These are phyloP conservation scores for Apomyelois bistriatella DNA, from an alignment of 2,888 invertebrate genomes.

Conservation along the genomic window DNA sequence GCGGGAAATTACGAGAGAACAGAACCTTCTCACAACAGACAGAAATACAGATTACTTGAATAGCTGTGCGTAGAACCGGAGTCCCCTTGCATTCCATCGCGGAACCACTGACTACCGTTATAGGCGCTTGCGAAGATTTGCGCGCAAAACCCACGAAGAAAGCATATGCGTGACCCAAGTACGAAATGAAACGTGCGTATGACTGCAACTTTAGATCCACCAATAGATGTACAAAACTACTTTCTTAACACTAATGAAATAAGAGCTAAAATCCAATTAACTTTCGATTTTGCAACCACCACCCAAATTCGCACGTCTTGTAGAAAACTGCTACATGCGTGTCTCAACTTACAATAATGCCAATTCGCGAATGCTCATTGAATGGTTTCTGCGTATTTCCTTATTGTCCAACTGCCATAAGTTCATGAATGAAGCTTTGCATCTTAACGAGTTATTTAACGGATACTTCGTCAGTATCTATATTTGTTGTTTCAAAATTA, in stretches of 20 bases:
- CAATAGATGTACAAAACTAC: conserved; percentile 22
- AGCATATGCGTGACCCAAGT: conserved; percentile 71
- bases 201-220: conserved; percentile 27
- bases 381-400: conserved; percentile 74
- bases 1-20: neutral
- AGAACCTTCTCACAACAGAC: neutral
- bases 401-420: conserved; percentile 60
- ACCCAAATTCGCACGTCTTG: conserved; percentile 31
- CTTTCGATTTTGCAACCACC: conserved; percentile 34
- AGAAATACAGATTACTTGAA: conserved; percentile 1
- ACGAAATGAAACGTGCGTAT: conserved; percentile 50
- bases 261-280: conserved; percentile 44
- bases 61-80: conserved; percentile 22
- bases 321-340: conserved; percentile 66
- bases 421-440: conserved; percentile 66
- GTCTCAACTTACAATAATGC: conserved; percentile 56
- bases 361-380: conserved; percentile 68
- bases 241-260: conserved; percentile 33
- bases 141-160: conserved; percentile 76
- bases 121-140: conserved; percentile 61
- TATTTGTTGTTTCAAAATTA: conserved; percentile 21
- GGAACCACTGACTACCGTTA: conserved; percentile 71
- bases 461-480: conserved; percentile 9
- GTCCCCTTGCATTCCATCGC: conserved; percentile 57
- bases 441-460: conserved; percentile 53